A percentile compares a stretch with the other conserved stretches of the same genome.
Conservation (phyloP, 2,888 invertebrate species). For the Pomacea canaliculata region DNA sequence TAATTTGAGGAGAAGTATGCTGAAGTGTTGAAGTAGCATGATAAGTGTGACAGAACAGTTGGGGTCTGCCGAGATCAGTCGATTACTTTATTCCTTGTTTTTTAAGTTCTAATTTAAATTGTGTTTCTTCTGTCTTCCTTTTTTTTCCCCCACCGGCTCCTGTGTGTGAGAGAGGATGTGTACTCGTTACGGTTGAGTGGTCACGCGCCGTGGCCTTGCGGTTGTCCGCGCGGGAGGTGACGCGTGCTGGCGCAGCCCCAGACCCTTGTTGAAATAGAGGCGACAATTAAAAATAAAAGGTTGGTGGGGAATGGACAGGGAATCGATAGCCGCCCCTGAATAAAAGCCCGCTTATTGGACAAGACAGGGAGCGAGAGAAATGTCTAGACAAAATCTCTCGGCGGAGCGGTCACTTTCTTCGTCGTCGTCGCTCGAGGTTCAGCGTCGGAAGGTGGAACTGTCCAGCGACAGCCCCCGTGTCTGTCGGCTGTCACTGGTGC, state of each 20-base stretch:
- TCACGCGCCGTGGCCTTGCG: too few species aligned
- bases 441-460: background rate
- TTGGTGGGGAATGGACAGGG: constrained; percentile 1
- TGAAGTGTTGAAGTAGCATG: too few species aligned
- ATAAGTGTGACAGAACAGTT: too few species aligned
- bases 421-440: background rate
- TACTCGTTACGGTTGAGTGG: too few species aligned
- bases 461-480: background rate
- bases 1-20: too few species aligned
- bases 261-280: background rate
- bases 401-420: constrained; percentile 5
- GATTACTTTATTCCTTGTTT: too few species aligned
- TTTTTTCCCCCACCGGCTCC: background rate
- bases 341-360: background rate
- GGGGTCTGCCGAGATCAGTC: too few species aligned
- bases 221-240: too few species aligned
- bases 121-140: background rate
- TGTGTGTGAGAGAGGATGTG: background rate
- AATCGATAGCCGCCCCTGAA: background rate
- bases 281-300: constrained; percentile 4
- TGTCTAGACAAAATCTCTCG: background rate
- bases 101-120: too few species aligned
- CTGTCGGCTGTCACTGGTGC: background rate
- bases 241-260: background rate
- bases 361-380: background rate